A percentile compares a stretch with the other conserved stretches of the same genome.
Evolutionary conservation across 2,888 invertebrate genomes (phyloP).

Genomic region (Eulithis prunata): DNA sequence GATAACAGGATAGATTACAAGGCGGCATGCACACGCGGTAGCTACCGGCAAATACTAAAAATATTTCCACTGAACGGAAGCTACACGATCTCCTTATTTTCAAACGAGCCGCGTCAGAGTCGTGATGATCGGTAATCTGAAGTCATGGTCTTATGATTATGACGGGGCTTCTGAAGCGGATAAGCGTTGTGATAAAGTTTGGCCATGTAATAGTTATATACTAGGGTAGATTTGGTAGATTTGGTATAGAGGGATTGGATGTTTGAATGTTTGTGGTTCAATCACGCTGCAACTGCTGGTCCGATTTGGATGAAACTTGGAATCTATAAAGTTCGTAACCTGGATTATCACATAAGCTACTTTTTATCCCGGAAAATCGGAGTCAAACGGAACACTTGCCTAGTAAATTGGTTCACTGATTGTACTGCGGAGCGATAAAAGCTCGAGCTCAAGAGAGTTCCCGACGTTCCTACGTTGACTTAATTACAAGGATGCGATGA

Average conservation of each 20-base stretch:
- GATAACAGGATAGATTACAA: conserved; percentile 64
- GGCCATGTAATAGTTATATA: too few species aligned
- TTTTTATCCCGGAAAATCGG: too few species aligned
- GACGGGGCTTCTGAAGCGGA: too few species aligned
- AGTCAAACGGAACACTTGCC: neutral
- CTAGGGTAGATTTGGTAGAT: too few species aligned
- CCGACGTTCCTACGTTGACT: conserved; percentile 11
- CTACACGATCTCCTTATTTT: conserved; percentile 4
- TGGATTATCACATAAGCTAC: too few species aligned
- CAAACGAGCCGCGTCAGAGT: neutral
- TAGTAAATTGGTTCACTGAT: conserved; percentile 11
- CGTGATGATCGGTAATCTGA: neutral
- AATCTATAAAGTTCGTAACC: too few species aligned
- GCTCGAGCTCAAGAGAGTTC: conserved; percentile 14
- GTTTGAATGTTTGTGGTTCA: too few species aligned
- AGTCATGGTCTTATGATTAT: too few species aligned
- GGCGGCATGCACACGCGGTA: conserved; percentile 46
- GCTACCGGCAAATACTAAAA: conserved; percentile 33
- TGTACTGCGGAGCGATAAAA: conserved; percentile 8
- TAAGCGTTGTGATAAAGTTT: too few species aligned
- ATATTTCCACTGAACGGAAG: conserved; percentile 19
- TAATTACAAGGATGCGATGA: conserved; percentile 21
- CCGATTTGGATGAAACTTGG: too few species aligned
- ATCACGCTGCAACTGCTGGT: too few species aligned
- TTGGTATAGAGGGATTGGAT: too few species aligned